Evolutionary conservation across 2,113 vertebrate species (phyloP).

Genomic region (Sinosuthora webbiana): DNA sequence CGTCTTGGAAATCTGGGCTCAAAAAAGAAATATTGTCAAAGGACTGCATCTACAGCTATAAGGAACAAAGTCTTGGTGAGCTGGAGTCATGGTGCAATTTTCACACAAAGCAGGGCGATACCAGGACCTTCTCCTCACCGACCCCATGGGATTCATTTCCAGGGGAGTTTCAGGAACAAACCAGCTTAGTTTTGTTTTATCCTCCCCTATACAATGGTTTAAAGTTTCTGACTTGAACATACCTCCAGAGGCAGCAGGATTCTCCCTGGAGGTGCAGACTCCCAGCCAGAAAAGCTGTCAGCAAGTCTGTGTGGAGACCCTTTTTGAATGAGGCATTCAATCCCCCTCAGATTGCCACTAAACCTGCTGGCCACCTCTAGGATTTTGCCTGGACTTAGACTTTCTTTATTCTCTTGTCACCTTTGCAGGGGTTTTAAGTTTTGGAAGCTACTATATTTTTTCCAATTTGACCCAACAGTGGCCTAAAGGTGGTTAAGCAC

Average conservation of each 20-base stretch:
- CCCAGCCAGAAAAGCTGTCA: not conserved
- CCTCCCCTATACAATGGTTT: not conserved
- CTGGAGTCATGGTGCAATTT: not conserved
- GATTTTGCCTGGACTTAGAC: not conserved
- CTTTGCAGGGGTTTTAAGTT: not conserved
- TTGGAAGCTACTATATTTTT: not conserved
- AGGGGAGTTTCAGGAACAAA: not conserved
- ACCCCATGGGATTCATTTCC: not conserved
- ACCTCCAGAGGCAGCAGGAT: not conserved
- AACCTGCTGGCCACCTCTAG: not conserved
- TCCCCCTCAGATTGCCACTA: not conserved
- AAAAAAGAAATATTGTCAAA: not conserved
- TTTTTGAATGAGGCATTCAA: accelerated
- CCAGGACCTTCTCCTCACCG: not conserved
- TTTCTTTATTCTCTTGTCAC: not conserved
- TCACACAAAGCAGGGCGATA: not conserved
- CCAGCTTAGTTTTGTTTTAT: not conserved
- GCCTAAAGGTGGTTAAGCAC: not conserved
- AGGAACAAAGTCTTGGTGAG: not conserved
- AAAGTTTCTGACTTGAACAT: not conserved
- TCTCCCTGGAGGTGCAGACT: not conserved
- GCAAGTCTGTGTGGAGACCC: not conserved
- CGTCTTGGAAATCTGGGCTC: not conserved
- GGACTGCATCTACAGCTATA: not conserved
- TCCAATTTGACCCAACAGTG: not conserved